Evolutionary conservation across 2,113 vertebrate species (phyloP).

Genomic region (Cynoglossus semilaevis): DNA sequence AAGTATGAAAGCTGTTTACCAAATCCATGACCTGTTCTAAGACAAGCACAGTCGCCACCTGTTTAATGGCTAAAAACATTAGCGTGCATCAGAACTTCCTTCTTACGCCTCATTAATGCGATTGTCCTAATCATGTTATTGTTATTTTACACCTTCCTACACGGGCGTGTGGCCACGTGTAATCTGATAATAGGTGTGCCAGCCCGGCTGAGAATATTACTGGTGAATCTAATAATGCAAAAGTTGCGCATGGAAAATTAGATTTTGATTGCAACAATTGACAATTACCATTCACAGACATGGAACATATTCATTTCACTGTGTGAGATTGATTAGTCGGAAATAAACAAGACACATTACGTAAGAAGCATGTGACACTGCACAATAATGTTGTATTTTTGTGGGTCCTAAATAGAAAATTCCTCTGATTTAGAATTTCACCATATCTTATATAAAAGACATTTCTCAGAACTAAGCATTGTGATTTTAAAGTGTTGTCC

Average conservation of each 20-base stretch:
- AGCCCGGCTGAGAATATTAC: slow-evolving; percentile 59
- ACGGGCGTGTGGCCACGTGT: slow-evolving; percentile 30
- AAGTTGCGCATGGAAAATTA: slow-evolving; percentile 61
- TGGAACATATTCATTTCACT: slow-evolving; percentile 52
- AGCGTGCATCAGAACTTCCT: slow-evolving; percentile 33
- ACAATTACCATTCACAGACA: slow-evolving; percentile 64
- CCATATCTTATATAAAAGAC: too few relatives aligned
- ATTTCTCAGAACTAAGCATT: too few relatives aligned
- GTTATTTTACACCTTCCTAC: slow-evolving; percentile 43
- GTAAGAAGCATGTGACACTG: slow-evolving; percentile 28
- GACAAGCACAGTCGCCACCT: background rate
- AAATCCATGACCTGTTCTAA: too few relatives aligned
- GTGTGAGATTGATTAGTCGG: slow-evolving; percentile 50
- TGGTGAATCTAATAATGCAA: slow-evolving; percentile 59
- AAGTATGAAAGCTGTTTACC: too few relatives aligned
- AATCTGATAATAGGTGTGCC: slow-evolving; percentile 52
- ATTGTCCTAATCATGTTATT: slow-evolving; percentile 52
- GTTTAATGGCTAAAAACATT: slow-evolving; percentile 23
- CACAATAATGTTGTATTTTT: background rate
- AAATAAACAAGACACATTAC: slow-evolving; percentile 44
- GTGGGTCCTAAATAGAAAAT: background rate
- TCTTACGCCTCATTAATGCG: slow-evolving; percentile 41
- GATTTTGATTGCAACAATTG: slow-evolving; percentile 73
- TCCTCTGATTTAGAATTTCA: too few relatives aligned
- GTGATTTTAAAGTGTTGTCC: too few relatives aligned